Evolutionary conservation across 2,113 vertebrate genomes (phyloP), one percentile per base, ranked within the genome.

Genomic region (Rhinoptilus africanus): DNA sequence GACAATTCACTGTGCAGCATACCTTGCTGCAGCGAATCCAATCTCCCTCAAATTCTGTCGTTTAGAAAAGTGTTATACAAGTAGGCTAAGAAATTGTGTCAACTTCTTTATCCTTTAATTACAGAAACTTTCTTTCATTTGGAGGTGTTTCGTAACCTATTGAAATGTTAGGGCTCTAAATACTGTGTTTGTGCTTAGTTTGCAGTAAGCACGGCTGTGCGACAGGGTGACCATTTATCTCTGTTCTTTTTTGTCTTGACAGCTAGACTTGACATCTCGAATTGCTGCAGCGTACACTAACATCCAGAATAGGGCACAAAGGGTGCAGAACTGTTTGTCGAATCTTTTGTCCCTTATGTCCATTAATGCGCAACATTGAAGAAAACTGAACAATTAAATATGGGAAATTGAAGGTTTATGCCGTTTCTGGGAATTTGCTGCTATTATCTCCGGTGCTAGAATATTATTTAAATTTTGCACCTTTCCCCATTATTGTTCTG

Each of bases 181-280:
- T 72, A 72, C 1, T 0, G 2, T 48, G 39, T 81, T 94, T 96
- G 75, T 94, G 76, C 77, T 94, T 95, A 85, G 54, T 91, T 93
- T 94, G 71, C 94, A 89, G 48, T 57, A 91, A 75, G 43, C 37
- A 75, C 2, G 23, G 27, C 79, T 93, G 62, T 66, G 74, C 4
- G 5, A 35, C 26, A 45, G 79, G 57, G 34, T 90, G 67, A 91
- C 89, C 63, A 60, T 90, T 96, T 97, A 71, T 95, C 72, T 94
- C 89, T 92, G 45, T 64, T 86, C 54, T 69, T 87, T 94, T 92
- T 78, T 63, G 34, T 69, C 68, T 87, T 97, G 92, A 94, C 90
- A 94, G 39, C 54, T 83, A 43, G 62, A 37, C 62, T 56, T 88
- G 76, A 84, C 68, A 81, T 93, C 71, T 92, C 21, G 4, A 91